Conservation (phyloP, 2,797 vertebrate species). For the Trichosurus vulpecula region DNA sequence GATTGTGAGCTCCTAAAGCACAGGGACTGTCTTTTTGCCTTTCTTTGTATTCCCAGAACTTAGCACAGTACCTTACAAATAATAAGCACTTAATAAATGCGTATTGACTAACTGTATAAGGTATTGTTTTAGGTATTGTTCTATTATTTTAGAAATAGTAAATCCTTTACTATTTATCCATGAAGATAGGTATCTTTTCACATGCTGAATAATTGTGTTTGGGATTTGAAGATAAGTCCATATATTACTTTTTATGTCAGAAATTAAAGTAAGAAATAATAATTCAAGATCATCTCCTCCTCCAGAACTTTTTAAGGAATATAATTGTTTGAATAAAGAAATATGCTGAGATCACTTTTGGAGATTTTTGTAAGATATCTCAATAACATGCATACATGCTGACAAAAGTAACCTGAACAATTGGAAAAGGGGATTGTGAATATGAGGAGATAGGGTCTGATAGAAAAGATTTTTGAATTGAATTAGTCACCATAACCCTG, state of each 20-base stretch:
- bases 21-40: not conserved
- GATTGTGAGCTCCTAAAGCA: not conserved
- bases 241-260: not conserved
- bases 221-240: not conserved
- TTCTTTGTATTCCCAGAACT: not conserved
- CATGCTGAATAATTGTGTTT: too few relatives aligned
- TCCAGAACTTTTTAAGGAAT: not conserved
- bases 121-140: not conserved
- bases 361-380: not conserved
- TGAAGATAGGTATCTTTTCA: not conserved
- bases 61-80: not conserved
- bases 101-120: not conserved
- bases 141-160: not conserved
- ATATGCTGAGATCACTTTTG: not conserved
- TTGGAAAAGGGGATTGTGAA: not conserved
- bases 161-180: not conserved
- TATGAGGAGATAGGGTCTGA: not conserved
- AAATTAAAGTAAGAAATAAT: not conserved
- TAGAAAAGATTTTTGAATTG: not conserved
- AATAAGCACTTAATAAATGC: not conserved
- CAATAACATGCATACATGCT: not conserved
- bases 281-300: not conserved
- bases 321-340: not conserved
- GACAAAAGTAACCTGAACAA: not conserved
- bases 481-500: slow-evolving; percentile 14